phyloP scores from a whole-genome alignment of 2,113 vertebrate genomes.

The Megaleporinus macrocephalus region DNA sequence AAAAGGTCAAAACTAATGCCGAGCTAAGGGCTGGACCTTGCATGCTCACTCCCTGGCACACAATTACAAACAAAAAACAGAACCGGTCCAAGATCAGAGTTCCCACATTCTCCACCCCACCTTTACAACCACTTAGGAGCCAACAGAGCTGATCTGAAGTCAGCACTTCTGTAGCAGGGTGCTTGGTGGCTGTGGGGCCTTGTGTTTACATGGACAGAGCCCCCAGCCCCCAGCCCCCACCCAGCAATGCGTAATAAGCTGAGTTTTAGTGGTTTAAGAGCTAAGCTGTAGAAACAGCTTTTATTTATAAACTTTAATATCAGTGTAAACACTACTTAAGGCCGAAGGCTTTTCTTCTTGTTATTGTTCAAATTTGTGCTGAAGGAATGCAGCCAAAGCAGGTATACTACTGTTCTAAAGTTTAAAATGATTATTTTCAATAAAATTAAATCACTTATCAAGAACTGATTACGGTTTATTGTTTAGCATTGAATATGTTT shows the following conservation, averaged over 20 bases:
- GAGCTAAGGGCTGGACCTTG: neutral
- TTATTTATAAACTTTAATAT: constrained; percentile 51
- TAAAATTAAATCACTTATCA: too few species aligned
- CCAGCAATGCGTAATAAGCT: constrained; percentile 21
- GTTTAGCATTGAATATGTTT: too few species aligned
- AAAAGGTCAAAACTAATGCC: constrained; percentile 40
- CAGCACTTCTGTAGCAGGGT: neutral
- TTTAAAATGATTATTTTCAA: too few species aligned
- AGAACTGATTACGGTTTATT: too few species aligned
- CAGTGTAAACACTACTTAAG: constrained; percentile 45
- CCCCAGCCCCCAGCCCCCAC: neutral
- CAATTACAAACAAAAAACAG: neutral
- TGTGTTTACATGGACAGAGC: constrained; percentile 32
- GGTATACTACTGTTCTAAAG: neutral
- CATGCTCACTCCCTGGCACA: neutral
- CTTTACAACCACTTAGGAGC: neutral
- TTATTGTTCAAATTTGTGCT: constrained; percentile 39
- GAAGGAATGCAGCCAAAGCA: constrained; percentile 20
- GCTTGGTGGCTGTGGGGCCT: constrained; percentile 4
- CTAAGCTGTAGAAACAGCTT: constrained; percentile 46
- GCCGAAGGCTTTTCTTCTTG: constrained; percentile 20
- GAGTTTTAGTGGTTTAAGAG: constrained; percentile 27
- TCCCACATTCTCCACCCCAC: neutral
- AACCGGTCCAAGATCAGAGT: neutral
- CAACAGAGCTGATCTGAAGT: neutral